phyloP scores from a whole-genome alignment of 2,888 invertebrate species.

The Gari tellinella region DNA sequence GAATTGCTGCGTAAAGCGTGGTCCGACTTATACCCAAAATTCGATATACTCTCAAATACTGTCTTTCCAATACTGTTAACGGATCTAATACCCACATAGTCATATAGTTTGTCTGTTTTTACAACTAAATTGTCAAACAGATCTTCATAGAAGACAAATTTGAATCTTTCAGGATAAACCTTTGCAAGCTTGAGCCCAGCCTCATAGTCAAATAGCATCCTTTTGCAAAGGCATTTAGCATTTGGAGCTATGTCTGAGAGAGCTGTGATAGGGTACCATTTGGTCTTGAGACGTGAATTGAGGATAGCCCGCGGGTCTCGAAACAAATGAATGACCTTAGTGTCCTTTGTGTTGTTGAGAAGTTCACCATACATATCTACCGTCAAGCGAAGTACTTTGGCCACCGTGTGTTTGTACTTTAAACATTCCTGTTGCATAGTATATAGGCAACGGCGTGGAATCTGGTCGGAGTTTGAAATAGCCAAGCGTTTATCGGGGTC shows the following conservation, averaged over 20 bases:
- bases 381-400: slow-evolving; percentile 5
- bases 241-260: background rate
- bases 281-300: slow-evolving; percentile 4
- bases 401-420: background rate
- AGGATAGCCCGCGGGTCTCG: slow-evolving; percentile 13
- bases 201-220: slow-evolving; percentile 5
- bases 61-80: background rate
- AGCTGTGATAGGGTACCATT: slow-evolving; percentile 2
- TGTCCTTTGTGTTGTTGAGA: background rate
- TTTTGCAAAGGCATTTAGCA: slow-evolving; percentile 1
- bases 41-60: background rate
- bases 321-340: slow-evolving; percentile 9
- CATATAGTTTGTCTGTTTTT: background rate
- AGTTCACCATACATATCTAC: slow-evolving; percentile 1
- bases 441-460: background rate
- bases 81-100: background rate
- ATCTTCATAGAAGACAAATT: slow-evolving; percentile 11
- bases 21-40: slow-evolving; percentile 1
- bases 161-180: slow-evolving; percentile 1
- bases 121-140: background rate
- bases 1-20: slow-evolving; percentile 4
- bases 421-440: background rate
- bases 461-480: too few species aligned
- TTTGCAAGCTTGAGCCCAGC: background rate
- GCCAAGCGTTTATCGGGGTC: too few species aligned